phyloP scores from a whole-genome alignment of 92 coral and sea anemone species.

The Phymanthus crucifer region DNA sequence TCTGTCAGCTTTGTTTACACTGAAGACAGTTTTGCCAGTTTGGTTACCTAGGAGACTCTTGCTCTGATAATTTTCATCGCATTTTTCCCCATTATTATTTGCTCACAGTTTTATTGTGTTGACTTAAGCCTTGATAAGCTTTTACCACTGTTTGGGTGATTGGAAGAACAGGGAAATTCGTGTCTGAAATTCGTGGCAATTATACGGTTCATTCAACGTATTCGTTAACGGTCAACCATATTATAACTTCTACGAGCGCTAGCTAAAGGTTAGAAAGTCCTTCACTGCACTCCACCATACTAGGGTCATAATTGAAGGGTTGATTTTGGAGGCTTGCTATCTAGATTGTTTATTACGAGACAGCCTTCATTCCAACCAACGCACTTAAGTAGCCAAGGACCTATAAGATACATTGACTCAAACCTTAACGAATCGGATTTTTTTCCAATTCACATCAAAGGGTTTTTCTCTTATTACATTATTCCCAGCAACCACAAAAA shows the following conservation, averaged over 20 bases:
- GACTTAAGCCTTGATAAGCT: constrained; percentile 7
- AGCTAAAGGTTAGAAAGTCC: too few species aligned
- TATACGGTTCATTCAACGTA: neutral
- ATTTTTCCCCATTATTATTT: constrained; percentile 6
- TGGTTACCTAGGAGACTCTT: neutral
- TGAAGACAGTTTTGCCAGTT: neutral
- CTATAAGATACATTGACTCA: neutral
- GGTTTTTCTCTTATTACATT: too few species aligned
- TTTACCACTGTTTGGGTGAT: neutral
- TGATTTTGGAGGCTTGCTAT: neutral
- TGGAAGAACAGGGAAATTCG: neutral
- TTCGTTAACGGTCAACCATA: neutral
- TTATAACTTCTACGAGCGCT: too few species aligned
- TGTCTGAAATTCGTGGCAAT: neutral
- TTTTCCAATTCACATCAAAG: neutral
- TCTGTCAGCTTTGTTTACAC: constrained; percentile 13
- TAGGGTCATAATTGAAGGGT: neutral
- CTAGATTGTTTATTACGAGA: neutral
- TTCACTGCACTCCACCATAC: neutral
- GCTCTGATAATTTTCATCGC: neutral
- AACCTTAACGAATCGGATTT: neutral
- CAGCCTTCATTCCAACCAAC: neutral
- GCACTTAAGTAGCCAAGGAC: too few species aligned
- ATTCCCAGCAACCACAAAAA: too few species aligned
- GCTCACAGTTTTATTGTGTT: constrained; percentile 15